These are phyloP conservation scores for Scytalopus superciliaris DNA, from an alignment of 2,113 vertebrate genomes.

Conservation along the genomic window DNA sequence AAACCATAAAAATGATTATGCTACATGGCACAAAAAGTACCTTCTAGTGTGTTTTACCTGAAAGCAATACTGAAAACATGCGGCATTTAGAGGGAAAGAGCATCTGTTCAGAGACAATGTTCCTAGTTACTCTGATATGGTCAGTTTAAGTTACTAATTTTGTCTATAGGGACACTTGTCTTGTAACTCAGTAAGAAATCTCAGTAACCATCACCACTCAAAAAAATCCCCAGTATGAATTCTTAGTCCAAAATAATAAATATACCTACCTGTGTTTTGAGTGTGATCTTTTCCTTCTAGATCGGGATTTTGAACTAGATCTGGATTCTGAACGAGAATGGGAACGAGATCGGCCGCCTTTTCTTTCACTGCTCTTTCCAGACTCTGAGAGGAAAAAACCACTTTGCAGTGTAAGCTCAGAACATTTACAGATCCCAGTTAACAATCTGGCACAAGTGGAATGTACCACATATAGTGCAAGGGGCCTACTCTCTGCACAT, in stretches of 20 bases:
- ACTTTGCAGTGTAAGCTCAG: slow-evolving; percentile 84
- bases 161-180: background rate
- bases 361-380: slow-evolving; percentile 79
- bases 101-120: background rate
- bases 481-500: slow-evolving; percentile 78
- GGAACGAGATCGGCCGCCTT: slow-evolving; percentile 81
- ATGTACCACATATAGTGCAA: slow-evolving; percentile 70
- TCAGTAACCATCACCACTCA: background rate
- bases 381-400: slow-evolving; percentile 79
- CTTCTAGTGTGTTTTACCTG: background rate
- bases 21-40: background rate
- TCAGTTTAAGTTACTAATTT: background rate
- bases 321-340: slow-evolving; percentile 82
- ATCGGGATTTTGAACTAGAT: slow-evolving; percentile 81
- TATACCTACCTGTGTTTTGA: slow-evolving; percentile 87
- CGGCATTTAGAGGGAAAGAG: background rate
- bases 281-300: slow-evolving; percentile 86
- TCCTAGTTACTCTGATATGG: background rate
- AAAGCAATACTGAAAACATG: background rate
- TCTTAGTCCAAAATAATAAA: background rate
- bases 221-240: background rate
- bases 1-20: background rate
- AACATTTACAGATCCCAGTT: slow-evolving; percentile 75
- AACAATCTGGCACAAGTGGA: background rate
- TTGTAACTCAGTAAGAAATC: background rate